Percentiles rank a stretch among this genome's conserved stretches.
Evolutionary conservation across 2,797 vertebrate species (phyloP).

Genomic region (Notolabrus celidotus): DNA sequence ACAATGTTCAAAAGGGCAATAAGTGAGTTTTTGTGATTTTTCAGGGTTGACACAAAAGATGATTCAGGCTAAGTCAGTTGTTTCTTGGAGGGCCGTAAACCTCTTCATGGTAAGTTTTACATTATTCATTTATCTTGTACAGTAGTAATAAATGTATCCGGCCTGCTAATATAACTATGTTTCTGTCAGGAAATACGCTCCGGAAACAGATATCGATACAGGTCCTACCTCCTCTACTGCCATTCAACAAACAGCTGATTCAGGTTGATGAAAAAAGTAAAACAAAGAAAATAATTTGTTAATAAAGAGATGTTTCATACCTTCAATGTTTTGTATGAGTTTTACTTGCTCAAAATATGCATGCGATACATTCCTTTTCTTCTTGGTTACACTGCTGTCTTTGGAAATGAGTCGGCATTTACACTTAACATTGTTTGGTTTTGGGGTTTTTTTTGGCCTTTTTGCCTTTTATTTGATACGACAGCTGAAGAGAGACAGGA

Average conservation of each 20-base stretch:
- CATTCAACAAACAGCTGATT: background rate
- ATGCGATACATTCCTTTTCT: no score
- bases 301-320: background rate
- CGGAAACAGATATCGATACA: background rate
- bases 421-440: no score
- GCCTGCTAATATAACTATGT: background rate
- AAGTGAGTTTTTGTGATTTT: background rate
- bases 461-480: no score
- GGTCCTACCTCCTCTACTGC: background rate
- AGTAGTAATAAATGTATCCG: background rate
- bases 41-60: background rate
- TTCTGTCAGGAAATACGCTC: conserved; percentile 1
- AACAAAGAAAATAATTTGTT: background rate
- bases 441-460: no score
- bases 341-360: background rate
- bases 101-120: background rate
- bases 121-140: background rate
- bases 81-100: no score
- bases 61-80: background rate
- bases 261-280: background rate
- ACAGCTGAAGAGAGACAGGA: no score
- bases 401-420: no score
- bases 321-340: background rate
- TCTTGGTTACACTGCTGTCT: no score
- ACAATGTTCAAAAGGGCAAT: background rate